Conservation (phyloP, 2,888 invertebrate genomes). For the Plebejus anna region DNA sequence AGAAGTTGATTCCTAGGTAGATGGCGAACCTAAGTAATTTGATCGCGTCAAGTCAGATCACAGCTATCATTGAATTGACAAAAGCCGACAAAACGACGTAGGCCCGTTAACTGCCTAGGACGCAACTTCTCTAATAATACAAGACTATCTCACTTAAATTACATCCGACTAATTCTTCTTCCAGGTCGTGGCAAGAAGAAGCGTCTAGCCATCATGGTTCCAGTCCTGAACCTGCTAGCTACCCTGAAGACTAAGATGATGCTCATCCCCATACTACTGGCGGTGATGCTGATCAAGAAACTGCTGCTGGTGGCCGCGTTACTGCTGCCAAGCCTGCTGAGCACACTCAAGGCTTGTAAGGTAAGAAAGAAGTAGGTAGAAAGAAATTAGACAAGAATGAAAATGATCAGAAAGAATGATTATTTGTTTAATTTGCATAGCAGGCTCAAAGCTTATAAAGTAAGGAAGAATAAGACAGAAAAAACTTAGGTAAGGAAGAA, state of each 20-base stretch:
- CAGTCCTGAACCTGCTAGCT: constrained; percentile 74
- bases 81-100: no score
- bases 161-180: constrained; percentile 37
- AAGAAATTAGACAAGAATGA: neutral
- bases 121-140: no score
- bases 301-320: constrained; percentile 81
- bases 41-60: no score
- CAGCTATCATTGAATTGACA: no score
- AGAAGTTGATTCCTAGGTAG: no score
- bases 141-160: no score
- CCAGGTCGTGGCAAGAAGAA: constrained; percentile 76
- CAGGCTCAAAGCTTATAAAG: no score
- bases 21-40: no score
- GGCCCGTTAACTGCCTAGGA: no score
- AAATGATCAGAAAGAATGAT: neutral
- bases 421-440: neutral
- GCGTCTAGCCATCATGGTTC: constrained; percentile 73
- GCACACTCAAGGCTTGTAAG: constrained; percentile 78
- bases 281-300: constrained; percentile 84
- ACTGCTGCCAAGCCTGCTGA: constrained; percentile 80
- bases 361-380: constrained; percentile 45
- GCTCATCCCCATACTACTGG: constrained; percentile 80
- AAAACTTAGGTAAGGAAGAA: no score
- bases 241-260: constrained; percentile 79
- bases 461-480: no score